Base-by-base conservation (phyloP, 2,113 vertebrate species). In the Cacatua alba region DNA sequence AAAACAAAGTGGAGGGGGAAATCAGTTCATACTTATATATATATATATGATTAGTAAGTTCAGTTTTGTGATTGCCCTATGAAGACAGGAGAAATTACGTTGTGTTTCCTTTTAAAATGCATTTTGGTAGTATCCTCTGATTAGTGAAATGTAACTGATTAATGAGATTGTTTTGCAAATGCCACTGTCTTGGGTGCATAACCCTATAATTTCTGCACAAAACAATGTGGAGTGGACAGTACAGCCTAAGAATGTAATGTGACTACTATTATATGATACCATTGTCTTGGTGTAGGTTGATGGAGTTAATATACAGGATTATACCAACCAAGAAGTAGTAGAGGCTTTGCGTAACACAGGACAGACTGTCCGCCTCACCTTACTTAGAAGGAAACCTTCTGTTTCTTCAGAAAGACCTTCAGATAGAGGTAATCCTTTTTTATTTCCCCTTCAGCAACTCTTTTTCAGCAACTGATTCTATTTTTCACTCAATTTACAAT, bases 281-380 rank as follows among this genome's bases (percentile, higher is more conserved):
- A 37, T 41, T 57, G 72, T 65, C 43, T 39, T 82, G 13, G 1
- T 88, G 53, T 92, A 99, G 99, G 96, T 99, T 65, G 98, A 99
- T 46, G 98, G 98, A 13, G 71, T 99, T 63, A 99, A 98, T 88
- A 98, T 99, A 33, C 98, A 99, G 39, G 98, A 98, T 76, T 98
- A 98, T 96, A 98, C 98, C 94, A 99, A 99, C 79, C 98, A 99
- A 80, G 98, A 99, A 90, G 99, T 99, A 44, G 98, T 99, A 51
- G 98, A 99, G 86, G 98, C 98, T 0, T 98, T 99, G 98, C 98
- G 98, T 59, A 98, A 97, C 85, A 98, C 99, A 0, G 99, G 99
- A 3, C 98, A 98, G 85, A 97, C 96, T 6, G 99, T 99, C 2
- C 93, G 98, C 53, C 98, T 99, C 26, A 99, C 99, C 15, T 91